Evolutionary conservation across 1,140 invertebrate genomes (phyloP), one percentile per base, ranked within the genome.

Genomic region (Palaemon carinicauda): DNA sequence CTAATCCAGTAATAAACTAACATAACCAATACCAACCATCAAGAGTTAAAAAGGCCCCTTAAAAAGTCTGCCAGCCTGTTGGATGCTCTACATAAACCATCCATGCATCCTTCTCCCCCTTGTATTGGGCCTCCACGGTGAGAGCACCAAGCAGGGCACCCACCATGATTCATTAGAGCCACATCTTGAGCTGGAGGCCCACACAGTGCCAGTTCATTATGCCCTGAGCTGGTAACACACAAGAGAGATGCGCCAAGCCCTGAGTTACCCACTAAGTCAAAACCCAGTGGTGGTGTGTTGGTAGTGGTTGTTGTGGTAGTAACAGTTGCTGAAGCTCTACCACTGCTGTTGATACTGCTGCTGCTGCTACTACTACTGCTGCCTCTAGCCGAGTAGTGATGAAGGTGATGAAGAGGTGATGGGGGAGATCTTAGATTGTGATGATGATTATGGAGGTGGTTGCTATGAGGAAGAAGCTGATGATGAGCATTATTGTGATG

Each of bases 1-100:
- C 77, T 86, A 80, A 86, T 80, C 84, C 80, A 86, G 69, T 86
- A 86, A 69, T 69, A 69, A 54, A 78, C 84, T 86, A 86, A 73
- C 41, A 86, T 86, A 86, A 86, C 60, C 73, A 86, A 86, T 79
- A 86, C 77, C 78, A 86, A 86, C 84, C 84, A 86, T 86, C 84
- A 86, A 86, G 84, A 86, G 78, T 86, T 86, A 86, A 86, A 86
- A 86, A 86, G 84, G 77, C 84, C 84, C 77, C 84, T 86, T n/a
- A 86, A 56, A 86, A 86, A 86, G 65, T 86, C 77, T 41, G 84
- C 77, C 84, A 86, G 84, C 84, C 84, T 86, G 77, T 86, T 86
- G 84, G 84, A 86, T 86, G 65, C 84, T 80, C 84, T 80, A 69
- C 84, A 77, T 33, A 86, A 69, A 65, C 84, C 84, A n/a, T 73